Percentiles rank a stretch among this genome's conserved stretches.
Evolutionary conservation across 2,113 vertebrate species (phyloP).

Genomic region (Telmatochromis sp.): DNA sequence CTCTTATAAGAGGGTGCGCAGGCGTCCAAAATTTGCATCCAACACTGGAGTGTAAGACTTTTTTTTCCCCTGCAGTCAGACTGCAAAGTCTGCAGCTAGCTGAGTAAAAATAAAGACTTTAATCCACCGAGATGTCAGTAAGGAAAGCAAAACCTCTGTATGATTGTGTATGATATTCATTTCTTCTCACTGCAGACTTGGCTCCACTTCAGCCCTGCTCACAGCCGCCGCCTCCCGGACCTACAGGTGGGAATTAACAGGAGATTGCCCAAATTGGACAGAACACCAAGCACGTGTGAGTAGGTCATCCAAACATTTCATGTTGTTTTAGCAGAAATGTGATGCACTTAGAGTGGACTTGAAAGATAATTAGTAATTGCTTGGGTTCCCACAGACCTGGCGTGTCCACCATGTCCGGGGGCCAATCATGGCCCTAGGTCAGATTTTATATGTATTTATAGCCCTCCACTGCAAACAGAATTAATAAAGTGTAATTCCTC

Average conservation of each 20-base stretch:
- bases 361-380: neutral
- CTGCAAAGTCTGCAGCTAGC: neutral
- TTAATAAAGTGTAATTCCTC: neutral
- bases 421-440: neutral
- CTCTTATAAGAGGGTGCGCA: conserved; percentile 25
- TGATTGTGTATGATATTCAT: neutral
- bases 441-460: neutral
- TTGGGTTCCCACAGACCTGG: neutral
- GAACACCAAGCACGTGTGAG: conserved; percentile 51
- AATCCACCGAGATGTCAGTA: neutral
- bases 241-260: conserved; percentile 58
- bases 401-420: neutral
- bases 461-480: neutral
- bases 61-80: neutral
- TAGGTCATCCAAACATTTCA: neutral
- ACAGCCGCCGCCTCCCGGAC: neutral
- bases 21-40: conserved; percentile 44
- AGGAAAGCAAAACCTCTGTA: neutral
- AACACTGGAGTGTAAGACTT: neutral
- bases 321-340: neutral
- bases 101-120: neutral
- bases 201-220: neutral
- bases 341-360: neutral
- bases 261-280: conserved; percentile 39
- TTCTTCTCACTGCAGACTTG: neutral